Conservation (phyloP, 2,888 invertebrate genomes). For the Sarcophaga carnaria region DNA sequence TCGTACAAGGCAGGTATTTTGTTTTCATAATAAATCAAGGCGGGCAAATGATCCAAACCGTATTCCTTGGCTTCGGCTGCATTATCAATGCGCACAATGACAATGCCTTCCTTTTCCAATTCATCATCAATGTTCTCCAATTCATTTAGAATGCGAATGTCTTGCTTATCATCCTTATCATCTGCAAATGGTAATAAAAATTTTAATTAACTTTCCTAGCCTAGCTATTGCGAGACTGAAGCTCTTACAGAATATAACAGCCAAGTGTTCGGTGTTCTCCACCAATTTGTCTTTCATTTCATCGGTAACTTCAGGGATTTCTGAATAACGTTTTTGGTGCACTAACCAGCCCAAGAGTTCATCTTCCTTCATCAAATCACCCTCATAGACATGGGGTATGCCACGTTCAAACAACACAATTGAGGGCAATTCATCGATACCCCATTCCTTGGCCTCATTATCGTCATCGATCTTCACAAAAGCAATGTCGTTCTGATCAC, state of each 20-base stretch:
- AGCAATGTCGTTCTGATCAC: constrained; percentile 94
- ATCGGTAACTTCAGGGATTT: constrained; percentile 95
- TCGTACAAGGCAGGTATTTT: constrained; percentile 95
- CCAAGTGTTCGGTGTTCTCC: constrained; percentile 90
- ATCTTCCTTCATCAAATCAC: constrained; percentile 94
- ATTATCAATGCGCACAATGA: constrained; percentile 94
- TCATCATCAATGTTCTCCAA: constrained; percentile 96
- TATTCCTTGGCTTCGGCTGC: constrained; percentile 94
- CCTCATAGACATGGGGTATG: constrained; percentile 89
- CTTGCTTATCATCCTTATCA: constrained; percentile 94
- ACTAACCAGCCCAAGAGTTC: constrained; percentile 94
- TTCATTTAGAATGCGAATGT: constrained; percentile 92
- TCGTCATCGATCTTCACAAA: constrained; percentile 96
- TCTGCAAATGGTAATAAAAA: constrained; percentile 82
- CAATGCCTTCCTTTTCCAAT: constrained; percentile 93
- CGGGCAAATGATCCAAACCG: constrained; percentile 92
- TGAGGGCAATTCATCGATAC: constrained; percentile 91
- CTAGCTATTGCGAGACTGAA: background rate
- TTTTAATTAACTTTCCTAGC: no score
- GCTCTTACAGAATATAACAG: constrained; percentile 94
- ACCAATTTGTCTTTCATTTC: constrained; percentile 96
- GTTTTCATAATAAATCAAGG: constrained; percentile 93
- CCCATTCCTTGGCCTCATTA: constrained; percentile 94
- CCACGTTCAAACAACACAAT: constrained; percentile 90
- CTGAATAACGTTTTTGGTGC: constrained; percentile 94